Conservation (phyloP, 2,888 invertebrate genomes). For the Eubasilissa splendida region DNA sequence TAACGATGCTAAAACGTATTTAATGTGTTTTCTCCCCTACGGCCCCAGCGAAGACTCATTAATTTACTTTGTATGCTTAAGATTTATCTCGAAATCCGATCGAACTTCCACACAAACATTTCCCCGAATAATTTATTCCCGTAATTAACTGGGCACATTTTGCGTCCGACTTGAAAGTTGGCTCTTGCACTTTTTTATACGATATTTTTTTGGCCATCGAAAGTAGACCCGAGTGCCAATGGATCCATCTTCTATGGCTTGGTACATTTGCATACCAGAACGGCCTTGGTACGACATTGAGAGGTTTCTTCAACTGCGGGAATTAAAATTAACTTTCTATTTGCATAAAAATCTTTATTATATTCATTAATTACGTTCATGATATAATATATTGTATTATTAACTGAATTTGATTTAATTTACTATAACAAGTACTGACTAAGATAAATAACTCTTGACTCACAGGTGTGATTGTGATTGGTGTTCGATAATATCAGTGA, state of each 20-base stretch:
- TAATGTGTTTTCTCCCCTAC: slow-evolving; percentile 15
- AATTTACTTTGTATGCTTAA: background rate
- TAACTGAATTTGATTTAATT: too few relatives aligned
- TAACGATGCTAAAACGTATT: background rate
- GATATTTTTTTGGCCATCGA: slow-evolving; percentile 15
- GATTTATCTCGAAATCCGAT: slow-evolving; percentile 16
- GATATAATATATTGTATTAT: too few relatives aligned
- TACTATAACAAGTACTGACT: too few relatives aligned
- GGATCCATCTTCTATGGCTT: background rate
- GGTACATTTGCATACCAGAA: slow-evolving; percentile 20
- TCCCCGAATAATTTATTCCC: slow-evolving; percentile 27
- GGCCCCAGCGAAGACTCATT: slow-evolving; percentile 22
- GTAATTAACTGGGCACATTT: slow-evolving; percentile 20
- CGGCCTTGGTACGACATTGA: slow-evolving; percentile 22
- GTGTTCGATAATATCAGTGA: too few relatives aligned
- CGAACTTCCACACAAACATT: background rate
- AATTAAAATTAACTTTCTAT: too few relatives aligned
- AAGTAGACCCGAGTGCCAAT: slow-evolving; percentile 16
- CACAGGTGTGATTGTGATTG: too few relatives aligned
- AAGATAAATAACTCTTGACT: too few relatives aligned
- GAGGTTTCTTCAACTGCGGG: slow-evolving; percentile 5
- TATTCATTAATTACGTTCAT: too few relatives aligned
- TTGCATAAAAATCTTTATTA: too few relatives aligned
- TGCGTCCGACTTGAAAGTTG: slow-evolving; percentile 21
- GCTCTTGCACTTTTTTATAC: background rate